Evolutionary conservation across 2,888 invertebrate genomes (phyloP), one percentile per base, ranked within the genome.

Genomic region (Hydroisotoma schaefferi): DNA sequence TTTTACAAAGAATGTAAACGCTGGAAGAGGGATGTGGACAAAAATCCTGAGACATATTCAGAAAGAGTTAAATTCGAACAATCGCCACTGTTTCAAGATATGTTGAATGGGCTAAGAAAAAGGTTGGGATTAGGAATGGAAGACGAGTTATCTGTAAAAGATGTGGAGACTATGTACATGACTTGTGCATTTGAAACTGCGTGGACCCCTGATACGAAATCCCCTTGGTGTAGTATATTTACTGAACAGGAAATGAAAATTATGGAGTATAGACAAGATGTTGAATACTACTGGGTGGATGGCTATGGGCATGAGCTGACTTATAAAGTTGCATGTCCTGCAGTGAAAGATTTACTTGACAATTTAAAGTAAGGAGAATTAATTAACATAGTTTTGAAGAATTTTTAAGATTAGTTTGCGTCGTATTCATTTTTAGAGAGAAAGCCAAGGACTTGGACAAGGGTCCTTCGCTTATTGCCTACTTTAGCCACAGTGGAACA

Each of bases 401-500:
- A 8, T 6, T 43, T 15, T 18, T 43, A 43, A 10, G 33, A 43
- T 20, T 20, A 43, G 20, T 8, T 43, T 43, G 12, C 18, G 6
- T 43, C 18, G 12, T 43, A 43, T 15, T 6, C 18, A 6, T 43
- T 6, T n/a, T 43, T 43, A 43, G 43, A 20, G 43, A 10, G 18
- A 43, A 43, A 43, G 43, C 18, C 6, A 20, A 15, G 20, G 43
- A 43, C 18, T 6, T 18, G 6, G 10, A 12, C 15, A 38, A 29
- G 1, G 2, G 51, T 12, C 61, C 61, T 22, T 61, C 61, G 10
- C 65, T 69, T 8, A 63, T 64, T 8, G 59, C 65, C 1, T 85
- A 89, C 73, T 91, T 91, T 75, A 84, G 88, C 0, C 91, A 92
- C 77, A 90, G 90, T 1, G 91, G 91, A 2, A 85, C 90, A 0